Conservation (phyloP, 2,888 invertebrate genomes). For the Aphodius sticticus region DNA sequence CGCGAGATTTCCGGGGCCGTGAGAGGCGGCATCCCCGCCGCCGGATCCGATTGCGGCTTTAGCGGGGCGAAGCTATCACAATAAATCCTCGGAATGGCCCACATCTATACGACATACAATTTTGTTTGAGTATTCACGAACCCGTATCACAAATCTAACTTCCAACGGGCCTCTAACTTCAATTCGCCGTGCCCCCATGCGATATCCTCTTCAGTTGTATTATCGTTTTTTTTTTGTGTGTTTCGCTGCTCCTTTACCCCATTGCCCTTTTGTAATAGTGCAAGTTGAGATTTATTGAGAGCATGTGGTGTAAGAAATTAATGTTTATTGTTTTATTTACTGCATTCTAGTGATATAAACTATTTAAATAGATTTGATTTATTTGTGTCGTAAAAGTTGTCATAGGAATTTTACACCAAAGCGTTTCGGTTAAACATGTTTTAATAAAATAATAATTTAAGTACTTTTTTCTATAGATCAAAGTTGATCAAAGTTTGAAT, state of each 20-base stretch:
- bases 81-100: conserved; percentile 57
- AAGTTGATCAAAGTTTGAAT: no score
- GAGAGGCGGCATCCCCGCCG: conserved; percentile 33
- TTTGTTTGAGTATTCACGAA: conserved; percentile 53
- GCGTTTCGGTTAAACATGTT: no score
- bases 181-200: not conserved
- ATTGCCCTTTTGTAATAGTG: not conserved
- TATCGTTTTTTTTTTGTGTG: conserved; percentile 25
- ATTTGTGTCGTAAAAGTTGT: no score
- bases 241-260: conserved; percentile 28
- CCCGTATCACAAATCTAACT: conserved; percentile 53
- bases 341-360: not conserved
- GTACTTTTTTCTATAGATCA: no score
- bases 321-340: not conserved
- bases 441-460: no score
- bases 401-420: no score
- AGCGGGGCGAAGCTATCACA: conserved; percentile 56
- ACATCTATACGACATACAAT: conserved; percentile 55
- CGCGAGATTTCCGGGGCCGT: conserved; percentile 31
- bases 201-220: not conserved
- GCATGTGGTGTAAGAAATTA: not conserved
- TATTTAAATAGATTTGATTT: no score
- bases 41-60: conserved; percentile 57
- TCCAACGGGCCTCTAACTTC: conserved; percentile 20
- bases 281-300: not conserved